These are phyloP conservation scores for Calameuta pallipes DNA, from an alignment of 2,888 invertebrate genomes.

Conservation along the genomic window DNA sequence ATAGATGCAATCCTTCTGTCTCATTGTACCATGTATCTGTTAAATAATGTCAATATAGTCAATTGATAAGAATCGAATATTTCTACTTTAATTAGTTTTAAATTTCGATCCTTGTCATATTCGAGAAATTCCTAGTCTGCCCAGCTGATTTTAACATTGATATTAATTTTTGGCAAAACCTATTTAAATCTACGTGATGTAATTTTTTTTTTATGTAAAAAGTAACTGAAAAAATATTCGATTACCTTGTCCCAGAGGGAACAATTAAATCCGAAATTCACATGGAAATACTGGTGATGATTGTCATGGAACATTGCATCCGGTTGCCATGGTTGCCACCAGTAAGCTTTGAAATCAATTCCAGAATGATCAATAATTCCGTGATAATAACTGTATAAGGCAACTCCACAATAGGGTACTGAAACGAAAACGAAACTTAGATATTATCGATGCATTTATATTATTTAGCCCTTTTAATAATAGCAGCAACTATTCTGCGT, in stretches of 20 bases:
- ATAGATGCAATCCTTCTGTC: constrained; percentile 74
- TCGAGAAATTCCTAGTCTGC: neutral
- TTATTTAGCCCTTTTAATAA: too few species aligned
- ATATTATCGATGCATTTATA: neutral
- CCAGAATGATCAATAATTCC: constrained; percentile 83
- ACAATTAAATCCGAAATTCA: constrained; percentile 82
- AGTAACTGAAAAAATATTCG: neutral
- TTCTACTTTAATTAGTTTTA: neutral
- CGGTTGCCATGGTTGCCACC: constrained; percentile 85
- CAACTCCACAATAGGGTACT: constrained; percentile 66
- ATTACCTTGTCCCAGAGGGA: constrained; percentile 75
- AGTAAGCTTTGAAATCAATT: constrained; percentile 76
- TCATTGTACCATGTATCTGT: constrained; percentile 77
- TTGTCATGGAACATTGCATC: constrained; percentile 81
- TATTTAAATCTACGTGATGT: constrained; percentile 24
- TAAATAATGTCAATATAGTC: neutral
- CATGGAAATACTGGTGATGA: constrained; percentile 83
- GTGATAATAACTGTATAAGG: constrained; percentile 76
- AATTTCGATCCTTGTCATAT: neutral
- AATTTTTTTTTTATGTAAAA: constrained; percentile 10
- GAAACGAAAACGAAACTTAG: constrained; percentile 33
- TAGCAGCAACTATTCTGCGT: too few species aligned
- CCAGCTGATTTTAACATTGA: constrained; percentile 23
- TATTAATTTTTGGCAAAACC: constrained; percentile 14
- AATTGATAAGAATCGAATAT: neutral